Percentiles rank a stretch among this genome's conserved stretches.
phyloP scores from a whole-genome alignment of 2,888 invertebrate genomes.

The Eupithecia abbreviata region DNA sequence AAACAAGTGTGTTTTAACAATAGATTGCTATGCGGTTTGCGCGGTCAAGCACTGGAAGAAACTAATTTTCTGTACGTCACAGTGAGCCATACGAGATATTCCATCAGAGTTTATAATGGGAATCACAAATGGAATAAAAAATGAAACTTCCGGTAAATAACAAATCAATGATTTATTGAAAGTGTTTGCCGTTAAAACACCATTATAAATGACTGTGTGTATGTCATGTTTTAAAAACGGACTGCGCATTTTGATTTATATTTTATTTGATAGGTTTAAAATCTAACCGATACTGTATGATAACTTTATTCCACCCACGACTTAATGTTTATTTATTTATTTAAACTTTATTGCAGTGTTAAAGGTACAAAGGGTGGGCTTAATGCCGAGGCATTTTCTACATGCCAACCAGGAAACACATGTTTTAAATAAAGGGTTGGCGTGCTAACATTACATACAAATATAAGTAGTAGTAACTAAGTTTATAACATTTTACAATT shows the following conservation, averaged over 20 bases:
- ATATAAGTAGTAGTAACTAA: no score
- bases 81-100: constrained; percentile 54
- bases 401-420: no score
- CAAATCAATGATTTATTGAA: constrained; percentile 20
- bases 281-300: not conserved
- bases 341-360: no score
- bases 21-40: constrained; percentile 64
- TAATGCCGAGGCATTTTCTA: no score
- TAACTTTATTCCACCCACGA: not conserved
- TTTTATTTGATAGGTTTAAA: not conserved
- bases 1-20: constrained; percentile 44
- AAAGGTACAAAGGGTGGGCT: no score
- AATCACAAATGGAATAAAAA: constrained; percentile 41
- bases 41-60: constrained; percentile 68
- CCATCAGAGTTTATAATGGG: constrained; percentile 59
- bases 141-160: constrained; percentile 30
- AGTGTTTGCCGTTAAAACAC: constrained; percentile 13
- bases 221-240: not conserved
- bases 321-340: no score
- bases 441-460: no score
- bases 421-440: no score
- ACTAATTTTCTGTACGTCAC: constrained; percentile 77
- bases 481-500: no score
- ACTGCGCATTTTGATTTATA: not conserved
- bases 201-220: constrained; percentile 11